Evolutionary conservation across 2,113 vertebrate genomes (phyloP), one percentile per base, ranked within the genome.

Genomic region (Rhipidura dahli): DNA sequence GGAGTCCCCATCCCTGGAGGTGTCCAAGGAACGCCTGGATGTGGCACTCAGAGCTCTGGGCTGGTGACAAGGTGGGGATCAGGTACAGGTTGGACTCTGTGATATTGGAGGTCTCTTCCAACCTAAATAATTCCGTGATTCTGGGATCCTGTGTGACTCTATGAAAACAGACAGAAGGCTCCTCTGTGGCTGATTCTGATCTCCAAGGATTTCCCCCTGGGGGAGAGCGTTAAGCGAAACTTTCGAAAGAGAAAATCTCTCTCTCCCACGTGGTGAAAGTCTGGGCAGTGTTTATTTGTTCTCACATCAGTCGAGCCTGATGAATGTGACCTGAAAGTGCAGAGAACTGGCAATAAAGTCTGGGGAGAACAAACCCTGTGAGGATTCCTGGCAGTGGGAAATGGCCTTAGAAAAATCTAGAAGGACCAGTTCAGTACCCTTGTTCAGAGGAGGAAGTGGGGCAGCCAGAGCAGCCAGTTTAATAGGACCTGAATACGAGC

Each of bases 21-120:
- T 24, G 28, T 16, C 60, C 42, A 12, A 24, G n/a, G n/a, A 47
- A 64, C 0, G 15, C 0, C 30, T 49, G 68, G 37, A 50, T 0
- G 2, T 73, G 60, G 28, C 27, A n/a, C 44, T 65, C 50, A n/a
- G 60, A 0, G 70, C 60, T 65, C 60, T 40, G 70, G n/a, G 30
- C 24, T 56, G 19, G 70, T 2, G 83, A 57, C 30, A n/a, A 30
- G 6, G 24, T 42, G 51, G 30, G 59, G 35, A 56, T 49, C 0
- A 0, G 35, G 1, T 42, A 49, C 24, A 75, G 49, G 5, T 0
- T 45, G 68, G 37, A 17, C 33, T 50, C 3, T 0, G 1, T 37
- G 60, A 20, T 5, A 28, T 30, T 8, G 6, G 60, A 75, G 19
- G 0, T 4, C 24, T 69, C 61, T 68, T 27, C 78, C 54, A 54